A percentile compares a stretch with the other conserved stretches of the same genome.
These are phyloP conservation scores for Cancer borealis DNA, from an alignment of 2,888 invertebrate genomes.

Conservation along the genomic window DNA sequence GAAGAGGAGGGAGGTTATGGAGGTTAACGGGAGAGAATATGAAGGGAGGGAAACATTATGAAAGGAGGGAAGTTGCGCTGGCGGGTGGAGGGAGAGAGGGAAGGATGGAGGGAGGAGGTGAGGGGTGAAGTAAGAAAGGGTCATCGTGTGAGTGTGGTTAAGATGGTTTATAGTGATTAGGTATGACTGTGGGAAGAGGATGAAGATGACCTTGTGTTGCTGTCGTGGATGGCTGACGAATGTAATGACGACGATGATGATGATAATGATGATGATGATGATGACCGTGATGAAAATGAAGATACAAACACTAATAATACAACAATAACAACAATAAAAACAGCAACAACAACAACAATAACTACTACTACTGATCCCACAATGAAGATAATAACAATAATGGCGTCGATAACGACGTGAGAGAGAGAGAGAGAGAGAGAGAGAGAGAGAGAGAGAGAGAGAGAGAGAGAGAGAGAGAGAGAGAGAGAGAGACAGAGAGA, in stretches of 20 bases:
- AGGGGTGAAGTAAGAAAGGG: constrained; percentile 11
- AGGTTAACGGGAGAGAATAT: neutral
- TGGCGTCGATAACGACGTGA: too few relatives aligned
- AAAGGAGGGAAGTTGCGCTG: neutral
- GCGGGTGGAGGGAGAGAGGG: neutral
- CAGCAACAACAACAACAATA: too few relatives aligned
- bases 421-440: too few relatives aligned
- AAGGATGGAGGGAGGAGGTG: neutral
- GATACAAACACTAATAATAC: too few relatives aligned
- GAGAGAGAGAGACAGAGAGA: too few relatives aligned
- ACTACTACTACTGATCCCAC: too few relatives aligned
- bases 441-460: too few relatives aligned
- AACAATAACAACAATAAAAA: too few relatives aligned
- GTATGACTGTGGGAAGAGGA: neutral
- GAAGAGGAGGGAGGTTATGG: neutral
- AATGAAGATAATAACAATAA: too few relatives aligned
- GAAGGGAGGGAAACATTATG: constrained; percentile 5
- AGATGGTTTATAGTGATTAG: neutral
- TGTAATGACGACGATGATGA: neutral
- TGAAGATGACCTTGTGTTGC: neutral
- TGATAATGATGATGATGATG: neutral
- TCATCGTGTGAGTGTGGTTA: neutral
- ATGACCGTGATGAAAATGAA: neutral
- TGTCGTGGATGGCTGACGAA: neutral
- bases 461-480: too few relatives aligned